phyloP scores from a whole-genome alignment of 2,113 vertebrate genomes.

The Sinocyclocheilus anophthalmus region DNA sequence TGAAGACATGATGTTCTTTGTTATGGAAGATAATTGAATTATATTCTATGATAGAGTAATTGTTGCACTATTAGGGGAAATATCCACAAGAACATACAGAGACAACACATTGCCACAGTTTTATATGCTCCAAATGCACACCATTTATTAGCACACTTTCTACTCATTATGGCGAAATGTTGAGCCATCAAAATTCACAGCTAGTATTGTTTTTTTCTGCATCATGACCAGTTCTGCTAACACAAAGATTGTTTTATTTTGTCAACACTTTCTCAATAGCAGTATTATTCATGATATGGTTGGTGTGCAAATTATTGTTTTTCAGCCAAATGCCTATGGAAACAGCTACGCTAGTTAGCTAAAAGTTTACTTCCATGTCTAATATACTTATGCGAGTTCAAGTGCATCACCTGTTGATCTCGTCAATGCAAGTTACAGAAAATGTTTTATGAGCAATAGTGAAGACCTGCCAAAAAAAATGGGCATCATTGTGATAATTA shows the following conservation, averaged over 20 bases:
- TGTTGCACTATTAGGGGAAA: slow-evolving; percentile 41
- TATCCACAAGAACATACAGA: slow-evolving; percentile 34
- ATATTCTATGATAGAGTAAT: slow-evolving; percentile 61
- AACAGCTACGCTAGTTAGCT: not conserved
- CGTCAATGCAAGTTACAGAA: too few species aligned
- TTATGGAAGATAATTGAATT: slow-evolving; percentile 64
- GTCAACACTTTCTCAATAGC: slow-evolving; percentile 9
- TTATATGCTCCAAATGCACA: slow-evolving; percentile 36
- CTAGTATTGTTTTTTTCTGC: slow-evolving; percentile 43
- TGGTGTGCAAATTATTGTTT: slow-evolving; percentile 18
- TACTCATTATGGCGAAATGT: slow-evolving; percentile 46
- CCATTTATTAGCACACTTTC: slow-evolving; percentile 39
- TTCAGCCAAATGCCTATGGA: not conserved
- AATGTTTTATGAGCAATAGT: too few species aligned
- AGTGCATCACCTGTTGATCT: too few species aligned
- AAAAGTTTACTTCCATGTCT: not conserved
- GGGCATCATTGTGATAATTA: too few species aligned
- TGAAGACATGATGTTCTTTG: slow-evolving; percentile 71
- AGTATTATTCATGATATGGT: not conserved
- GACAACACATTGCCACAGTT: slow-evolving; percentile 24
- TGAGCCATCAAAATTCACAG: not conserved
- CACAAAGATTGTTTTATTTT: slow-evolving; percentile 30
- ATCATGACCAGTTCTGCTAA: not conserved
- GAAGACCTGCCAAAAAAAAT: too few species aligned
- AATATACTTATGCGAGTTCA: not conserved